Base-by-base conservation (phyloP, 2,888 invertebrate species). In the Tenthredo scrophulariae region DNA sequence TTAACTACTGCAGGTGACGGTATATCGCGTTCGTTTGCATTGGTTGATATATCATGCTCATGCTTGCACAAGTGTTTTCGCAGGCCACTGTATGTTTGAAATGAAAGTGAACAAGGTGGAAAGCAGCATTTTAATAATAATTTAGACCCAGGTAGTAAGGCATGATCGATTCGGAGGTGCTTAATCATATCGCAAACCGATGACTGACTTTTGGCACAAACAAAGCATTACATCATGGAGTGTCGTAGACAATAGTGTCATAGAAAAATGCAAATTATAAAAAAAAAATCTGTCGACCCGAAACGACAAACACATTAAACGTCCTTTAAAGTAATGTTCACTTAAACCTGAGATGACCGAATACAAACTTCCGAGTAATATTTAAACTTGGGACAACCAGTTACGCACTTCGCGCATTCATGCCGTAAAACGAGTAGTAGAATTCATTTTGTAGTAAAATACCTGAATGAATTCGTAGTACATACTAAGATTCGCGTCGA, bases 331-430 rank as follows among this genome's bases (percentile, higher is more conserved):
- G 37, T 37, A 37, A 37, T 37, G 37, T 37, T 37, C 37, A 37
- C 2, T 33, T 33, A 33, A 33, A 33, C 33, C 33, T 33, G 33
- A 33, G 33, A 33, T 33, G 33, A 33, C 33, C 33, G 5, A 33
- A 33, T 33, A 33, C 33, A 33, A 33, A 67, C 33, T 33, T 40
- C 40, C 3, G 40, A 40, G n/a, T 72, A n/a, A n/a, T 72, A n/a
- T 72, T 67, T 67, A 33, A 70, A 70, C 70, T 72, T 72, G 72
- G 0, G 84, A 86, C n/a, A 87, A 77, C 86, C 77, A 77, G 15
- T 13, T 77, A 15, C 77, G 77, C 18, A 77, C 77, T 15, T 77
- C 77, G 18, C 77, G 77, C 77, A 77, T 77, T 33, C 77, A 26
- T 4, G 77, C 29, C 10, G 54, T 77, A 29, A 77, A 85, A 86